Evolutionary conservation across 92 coral and sea anemone genomes (phyloP).

Genomic region (Phenganax stokvisi): DNA sequence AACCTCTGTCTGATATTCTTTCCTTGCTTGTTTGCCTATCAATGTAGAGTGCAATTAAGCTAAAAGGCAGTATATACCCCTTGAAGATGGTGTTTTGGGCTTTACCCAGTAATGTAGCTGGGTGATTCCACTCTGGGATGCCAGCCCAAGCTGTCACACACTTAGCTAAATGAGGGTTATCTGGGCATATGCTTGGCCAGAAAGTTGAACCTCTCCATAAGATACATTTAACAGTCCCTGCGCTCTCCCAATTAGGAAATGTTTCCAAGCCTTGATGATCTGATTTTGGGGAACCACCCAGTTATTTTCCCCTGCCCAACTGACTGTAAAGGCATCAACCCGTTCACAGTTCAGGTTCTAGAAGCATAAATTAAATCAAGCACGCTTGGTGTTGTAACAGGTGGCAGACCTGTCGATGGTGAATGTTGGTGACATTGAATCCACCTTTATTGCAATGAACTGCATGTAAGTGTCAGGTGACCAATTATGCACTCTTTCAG

Average conservation of each 20-base stretch:
- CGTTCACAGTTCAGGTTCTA: constrained; percentile 50
- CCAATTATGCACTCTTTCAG: too few relatives aligned
- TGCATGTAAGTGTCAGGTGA: too few relatives aligned
- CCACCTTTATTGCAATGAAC: too few relatives aligned
- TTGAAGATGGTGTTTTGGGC: constrained; percentile 40
- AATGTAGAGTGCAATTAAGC: constrained; percentile 47
- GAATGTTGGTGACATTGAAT: constrained; percentile 40
- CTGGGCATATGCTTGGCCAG: constrained; percentile 45
- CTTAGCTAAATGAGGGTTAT: constrained; percentile 42
- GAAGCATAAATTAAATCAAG: constrained; percentile 42
- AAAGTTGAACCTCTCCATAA: constrained; percentile 44
- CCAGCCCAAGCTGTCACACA: constrained; percentile 46
- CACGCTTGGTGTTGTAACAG: constrained; percentile 46
- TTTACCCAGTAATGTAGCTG: constrained; percentile 43
- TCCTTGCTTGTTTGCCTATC: constrained; percentile 11
- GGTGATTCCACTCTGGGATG: constrained; percentile 40
- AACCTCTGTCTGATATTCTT: constrained; percentile 40
- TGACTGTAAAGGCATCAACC: constrained; percentile 34
- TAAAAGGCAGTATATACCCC: constrained; percentile 31
- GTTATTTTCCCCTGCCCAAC: constrained; percentile 45
- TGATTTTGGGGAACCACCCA: constrained; percentile 50
- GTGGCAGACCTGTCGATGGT: constrained; percentile 43
- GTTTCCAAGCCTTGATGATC: constrained; percentile 43
- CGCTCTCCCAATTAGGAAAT: constrained; percentile 44
- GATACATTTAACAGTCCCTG: constrained; percentile 33